Evolutionary conservation across 2,888 invertebrate genomes (phyloP), one percentile per base, ranked within the genome.

Genomic region (Troides helena): DNA sequence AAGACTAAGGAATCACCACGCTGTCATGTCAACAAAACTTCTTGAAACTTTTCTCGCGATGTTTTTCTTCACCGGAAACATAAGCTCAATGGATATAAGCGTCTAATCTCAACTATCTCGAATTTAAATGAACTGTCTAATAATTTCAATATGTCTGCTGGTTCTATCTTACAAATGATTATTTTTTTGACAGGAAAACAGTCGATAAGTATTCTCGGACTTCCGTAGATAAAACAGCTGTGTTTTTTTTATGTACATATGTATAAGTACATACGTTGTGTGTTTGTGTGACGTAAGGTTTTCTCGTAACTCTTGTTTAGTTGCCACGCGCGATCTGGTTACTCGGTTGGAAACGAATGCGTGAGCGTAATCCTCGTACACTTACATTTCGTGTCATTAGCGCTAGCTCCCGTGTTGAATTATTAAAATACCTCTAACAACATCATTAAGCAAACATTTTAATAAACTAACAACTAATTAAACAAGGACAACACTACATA

Each of bases 221-320:
- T 82, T 86, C 85, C 85, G 80, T 68, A 74, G 81, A 84, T 84
- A 84, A 82, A 30, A 83, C 82, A 86, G 82, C 82, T 83, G 84
- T 78, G 46, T 67, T 69, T 69, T 25, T 30, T 69, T 69, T 71
- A 30, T 25, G 70, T 53, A 53, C 71, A 21, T 21, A 21, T 21
- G 21, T 21, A 21, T 21, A 21, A 21, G 70, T 53, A 53, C 71
- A 71, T 71, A 39, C 69, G 72, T 53, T 14, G 6, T 17, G 6
- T 18, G 75, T 69, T 67, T 64, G 66, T 14, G 58, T 85, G 85
- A 84, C 80, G 85, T 80, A 84, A 83, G 76, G 72, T 73, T 74
- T 75, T 75, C 78, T 76, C 75, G 74, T 75, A 79, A 79, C 67
- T 56, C 36, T 63, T 76, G 77, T 73, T 74, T 64, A 70, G 78